Conservation (phyloP, 2,797 vertebrate genomes). For the Poliocrania exsul region DNA sequence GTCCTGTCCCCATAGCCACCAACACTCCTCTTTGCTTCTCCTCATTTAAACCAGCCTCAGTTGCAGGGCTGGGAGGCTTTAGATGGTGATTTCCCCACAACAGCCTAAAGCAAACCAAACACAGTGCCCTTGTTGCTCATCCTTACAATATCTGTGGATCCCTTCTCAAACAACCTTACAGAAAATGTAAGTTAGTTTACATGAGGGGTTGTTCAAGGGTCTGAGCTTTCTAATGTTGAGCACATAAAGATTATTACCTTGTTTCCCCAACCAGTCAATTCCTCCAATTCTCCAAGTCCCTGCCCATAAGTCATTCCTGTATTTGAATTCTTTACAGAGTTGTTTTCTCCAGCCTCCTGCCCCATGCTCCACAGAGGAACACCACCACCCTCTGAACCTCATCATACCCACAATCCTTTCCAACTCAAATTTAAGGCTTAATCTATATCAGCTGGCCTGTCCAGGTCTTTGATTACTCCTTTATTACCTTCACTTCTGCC, state of each 20-base stretch:
- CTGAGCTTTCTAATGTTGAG: not conserved
- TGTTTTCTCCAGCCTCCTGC: not conserved
- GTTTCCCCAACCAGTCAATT: accelerated
- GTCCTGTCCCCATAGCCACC: accelerated
- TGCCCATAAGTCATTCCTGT: accelerated
- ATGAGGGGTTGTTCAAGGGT: accelerated
- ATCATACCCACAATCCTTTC: not conserved
- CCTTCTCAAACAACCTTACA: not conserved
- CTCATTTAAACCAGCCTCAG: accelerated
- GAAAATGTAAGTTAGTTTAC: accelerated
- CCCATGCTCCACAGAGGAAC: accelerated
- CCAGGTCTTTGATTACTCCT: not conserved
- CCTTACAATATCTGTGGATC: accelerated
- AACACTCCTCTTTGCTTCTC: accelerated
- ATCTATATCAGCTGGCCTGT: not conserved
- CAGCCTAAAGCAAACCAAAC: not conserved
- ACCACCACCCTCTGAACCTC: accelerated
- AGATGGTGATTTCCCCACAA: not conserved
- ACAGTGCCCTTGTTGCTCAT: accelerated
- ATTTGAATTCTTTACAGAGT: not conserved
- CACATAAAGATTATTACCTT: not conserved
- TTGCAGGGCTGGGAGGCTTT: accelerated
- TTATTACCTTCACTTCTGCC: not conserved
- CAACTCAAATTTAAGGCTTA: not conserved
- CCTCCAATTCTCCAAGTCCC: not conserved